A percentile compares a stretch with the other conserved stretches of the same genome.
Conservation (phyloP, 2,888 invertebrate species). For the Eumacrocentrus americanus region DNA sequence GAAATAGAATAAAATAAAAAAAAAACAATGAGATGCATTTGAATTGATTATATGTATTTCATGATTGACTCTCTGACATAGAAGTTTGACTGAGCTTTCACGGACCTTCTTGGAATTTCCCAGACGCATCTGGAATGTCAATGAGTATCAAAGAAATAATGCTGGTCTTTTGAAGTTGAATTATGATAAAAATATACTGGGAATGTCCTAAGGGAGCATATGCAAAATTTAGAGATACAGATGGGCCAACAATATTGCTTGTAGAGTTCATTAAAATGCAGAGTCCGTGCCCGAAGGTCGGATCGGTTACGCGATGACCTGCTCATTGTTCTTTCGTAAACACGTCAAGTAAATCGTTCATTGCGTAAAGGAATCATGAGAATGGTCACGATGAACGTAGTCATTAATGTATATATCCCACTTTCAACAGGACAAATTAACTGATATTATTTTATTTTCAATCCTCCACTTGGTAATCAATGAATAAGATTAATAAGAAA, state of each 20-base stretch:
- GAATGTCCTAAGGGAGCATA: background rate
- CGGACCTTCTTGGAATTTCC: constrained; percentile 16
- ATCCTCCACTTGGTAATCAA: background rate
- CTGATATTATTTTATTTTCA: background rate
- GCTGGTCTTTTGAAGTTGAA: background rate
- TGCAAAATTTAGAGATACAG: background rate
- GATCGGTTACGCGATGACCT: constrained; percentile 34
- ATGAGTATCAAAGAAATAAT: background rate
- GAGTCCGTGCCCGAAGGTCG: constrained; percentile 42
- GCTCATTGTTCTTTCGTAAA: constrained; percentile 40
- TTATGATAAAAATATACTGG: background rate
- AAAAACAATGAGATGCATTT: background rate
- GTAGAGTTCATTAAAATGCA: constrained; percentile 34
- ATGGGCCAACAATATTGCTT: background rate
- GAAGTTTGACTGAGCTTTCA: constrained; percentile 7
- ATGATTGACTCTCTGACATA: background rate
- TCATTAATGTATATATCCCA: background rate
- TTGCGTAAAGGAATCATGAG: constrained; percentile 12
- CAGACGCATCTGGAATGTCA: background rate
- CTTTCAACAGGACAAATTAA: background rate
- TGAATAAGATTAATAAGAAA: background rate
- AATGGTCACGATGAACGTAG: background rate
- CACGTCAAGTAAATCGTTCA: constrained; percentile 15
- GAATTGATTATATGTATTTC: background rate
- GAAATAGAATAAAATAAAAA: background rate